phyloP scores from a whole-genome alignment of 2,113 vertebrate genomes.

The Excalfactoria chinensis region DNA sequence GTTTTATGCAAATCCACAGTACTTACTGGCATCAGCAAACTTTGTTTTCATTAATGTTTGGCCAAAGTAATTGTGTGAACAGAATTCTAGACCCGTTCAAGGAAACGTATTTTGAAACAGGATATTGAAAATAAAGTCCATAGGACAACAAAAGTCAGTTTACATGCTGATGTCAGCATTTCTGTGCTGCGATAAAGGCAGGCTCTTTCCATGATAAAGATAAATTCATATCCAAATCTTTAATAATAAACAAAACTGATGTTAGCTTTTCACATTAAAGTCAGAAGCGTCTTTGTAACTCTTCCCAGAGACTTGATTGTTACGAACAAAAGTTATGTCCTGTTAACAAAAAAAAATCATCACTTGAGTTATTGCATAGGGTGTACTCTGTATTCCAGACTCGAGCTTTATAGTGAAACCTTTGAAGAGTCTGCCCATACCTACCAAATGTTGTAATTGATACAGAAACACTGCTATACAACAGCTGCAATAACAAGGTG shows the following conservation, averaged over 20 bases:
- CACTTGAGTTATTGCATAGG: constrained; percentile 83
- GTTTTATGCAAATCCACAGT: not conserved
- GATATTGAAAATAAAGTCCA: constrained; percentile 80
- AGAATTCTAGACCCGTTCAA: constrained; percentile 49
- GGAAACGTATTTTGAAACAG: constrained; percentile 73
- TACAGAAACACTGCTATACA: constrained; percentile 86
- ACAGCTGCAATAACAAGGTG: constrained; percentile 92
- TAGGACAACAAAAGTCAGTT: constrained; percentile 72
- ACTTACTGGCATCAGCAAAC: constrained; percentile 45
- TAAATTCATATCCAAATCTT: constrained; percentile 82
- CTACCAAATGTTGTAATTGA: constrained; percentile 90
- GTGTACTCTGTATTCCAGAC: constrained; percentile 79
- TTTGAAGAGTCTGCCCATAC: constrained; percentile 87
- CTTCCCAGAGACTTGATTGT: constrained; percentile 79
- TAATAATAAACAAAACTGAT: constrained; percentile 74
- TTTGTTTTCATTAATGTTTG: constrained; percentile 65
- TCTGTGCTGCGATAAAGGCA: constrained; percentile 73
- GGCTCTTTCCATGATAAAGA: constrained; percentile 79
- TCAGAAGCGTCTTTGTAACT: constrained; percentile 74
- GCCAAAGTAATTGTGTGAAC: constrained; percentile 50
- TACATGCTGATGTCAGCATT: constrained; percentile 75
- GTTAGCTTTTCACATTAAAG: constrained; percentile 68
- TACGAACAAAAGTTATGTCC: constrained; percentile 84
- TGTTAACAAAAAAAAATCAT: constrained; percentile 80
- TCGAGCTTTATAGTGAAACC: constrained; percentile 80